Percentiles rank a stretch among this genome's conserved stretches.
Conservation (phyloP, 2,113 vertebrate species). For the Anoplopoma fimbria region DNA sequence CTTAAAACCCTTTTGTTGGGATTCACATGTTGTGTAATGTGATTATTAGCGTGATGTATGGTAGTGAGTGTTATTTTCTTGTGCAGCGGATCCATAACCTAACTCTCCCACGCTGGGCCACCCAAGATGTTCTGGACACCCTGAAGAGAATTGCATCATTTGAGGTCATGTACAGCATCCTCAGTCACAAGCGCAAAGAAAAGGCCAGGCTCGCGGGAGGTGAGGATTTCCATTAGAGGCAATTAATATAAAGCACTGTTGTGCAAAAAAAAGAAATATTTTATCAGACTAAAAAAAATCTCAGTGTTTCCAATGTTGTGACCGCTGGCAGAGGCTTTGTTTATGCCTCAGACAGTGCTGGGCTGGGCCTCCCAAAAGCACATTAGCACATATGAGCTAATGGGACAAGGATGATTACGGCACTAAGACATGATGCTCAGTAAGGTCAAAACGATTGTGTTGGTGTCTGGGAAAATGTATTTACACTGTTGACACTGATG, state of each 20-base stretch:
- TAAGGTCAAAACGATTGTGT: slow-evolving; percentile 54
- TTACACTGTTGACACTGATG: slow-evolving; percentile 49
- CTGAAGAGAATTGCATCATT: slow-evolving; percentile 86
- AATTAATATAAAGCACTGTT: slow-evolving; percentile 35
- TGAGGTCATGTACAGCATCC: slow-evolving; percentile 82
- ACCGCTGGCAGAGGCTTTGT: slow-evolving; percentile 50
- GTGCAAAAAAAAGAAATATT: slow-evolving; percentile 9
- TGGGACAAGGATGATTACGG: slow-evolving; percentile 46
- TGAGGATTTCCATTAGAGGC: slow-evolving; percentile 70
- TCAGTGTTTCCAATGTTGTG: slow-evolving; percentile 25
- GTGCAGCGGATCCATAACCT: slow-evolving; percentile 87
- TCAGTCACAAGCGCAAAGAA: slow-evolving; percentile 86
- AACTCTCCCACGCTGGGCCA: slow-evolving; percentile 88
- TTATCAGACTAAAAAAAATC: background rate
- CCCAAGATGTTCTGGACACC: slow-evolving; percentile 79
- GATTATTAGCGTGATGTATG: slow-evolving; percentile 42
- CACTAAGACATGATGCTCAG: slow-evolving; percentile 38
- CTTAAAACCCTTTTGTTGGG: slow-evolving; percentile 53
- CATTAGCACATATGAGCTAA: slow-evolving; percentile 53
- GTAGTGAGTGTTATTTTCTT: slow-evolving; percentile 38
- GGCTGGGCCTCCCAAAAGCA: slow-evolving; percentile 30
- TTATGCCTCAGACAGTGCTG: slow-evolving; percentile 24
- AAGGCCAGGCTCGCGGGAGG: slow-evolving; percentile 91
- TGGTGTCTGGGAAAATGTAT: slow-evolving; percentile 38
- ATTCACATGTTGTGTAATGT: slow-evolving; percentile 52